Conservation (phyloP, 2,797 vertebrate genomes). For the Setipinna tenuifilis region DNA sequence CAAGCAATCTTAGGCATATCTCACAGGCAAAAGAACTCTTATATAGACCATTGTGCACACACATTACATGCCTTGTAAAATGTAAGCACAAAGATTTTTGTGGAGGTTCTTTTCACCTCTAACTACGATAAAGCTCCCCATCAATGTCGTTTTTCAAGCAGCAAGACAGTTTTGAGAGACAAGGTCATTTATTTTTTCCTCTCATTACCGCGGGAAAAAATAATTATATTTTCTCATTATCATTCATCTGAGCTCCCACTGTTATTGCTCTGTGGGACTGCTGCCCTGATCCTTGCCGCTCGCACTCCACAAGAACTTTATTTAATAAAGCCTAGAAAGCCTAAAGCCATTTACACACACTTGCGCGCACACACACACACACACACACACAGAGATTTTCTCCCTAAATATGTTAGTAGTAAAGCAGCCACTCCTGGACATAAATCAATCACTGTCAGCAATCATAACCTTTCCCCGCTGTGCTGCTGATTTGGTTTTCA, state of each 20-base stretch:
- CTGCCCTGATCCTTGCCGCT: slow-evolving; percentile 33
- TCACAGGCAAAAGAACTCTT: background rate
- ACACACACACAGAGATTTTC: background rate
- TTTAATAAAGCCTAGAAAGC: slow-evolving; percentile 58
- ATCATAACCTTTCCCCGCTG: slow-evolving; percentile 62
- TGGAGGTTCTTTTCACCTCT: slow-evolving; percentile 18
- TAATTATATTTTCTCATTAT: slow-evolving; percentile 59
- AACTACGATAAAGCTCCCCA: slow-evolving; percentile 41
- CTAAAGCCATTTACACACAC: slow-evolving; percentile 43
- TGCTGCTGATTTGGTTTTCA: slow-evolving; percentile 30
- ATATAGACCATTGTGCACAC: background rate
- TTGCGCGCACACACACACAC: slow-evolving; percentile 20
- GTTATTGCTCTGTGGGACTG: slow-evolving; percentile 51
- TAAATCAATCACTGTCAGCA: slow-evolving; percentile 59
- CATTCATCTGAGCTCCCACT: slow-evolving; percentile 60
- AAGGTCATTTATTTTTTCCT: slow-evolving; percentile 56
- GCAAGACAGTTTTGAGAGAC: slow-evolving; percentile 42
- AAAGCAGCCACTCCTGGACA: slow-evolving; percentile 56
- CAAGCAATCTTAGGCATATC: background rate
- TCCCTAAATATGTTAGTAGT: slow-evolving; percentile 57
- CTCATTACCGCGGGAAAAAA: slow-evolving; percentile 56
- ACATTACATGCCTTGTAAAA: background rate
- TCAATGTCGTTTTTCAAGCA: slow-evolving; percentile 58
- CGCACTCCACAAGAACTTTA: slow-evolving; percentile 48
- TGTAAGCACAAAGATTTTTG: background rate